A percentile compares a stretch with the other conserved stretches of the same genome.
Evolutionary conservation across 1,140 invertebrate species (phyloP).

Genomic region (Tetraneura akinire): DNA sequence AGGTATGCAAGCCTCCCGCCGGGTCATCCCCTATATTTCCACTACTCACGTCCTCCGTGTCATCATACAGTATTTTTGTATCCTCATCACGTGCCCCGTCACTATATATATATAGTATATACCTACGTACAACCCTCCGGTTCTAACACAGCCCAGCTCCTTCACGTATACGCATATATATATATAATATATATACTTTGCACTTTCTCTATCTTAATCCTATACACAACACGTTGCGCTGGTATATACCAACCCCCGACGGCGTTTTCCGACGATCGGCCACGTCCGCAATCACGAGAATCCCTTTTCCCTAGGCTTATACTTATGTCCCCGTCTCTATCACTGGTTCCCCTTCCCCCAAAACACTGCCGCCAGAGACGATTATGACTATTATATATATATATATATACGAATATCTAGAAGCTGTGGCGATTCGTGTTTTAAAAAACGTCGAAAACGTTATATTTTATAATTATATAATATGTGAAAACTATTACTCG

Average conservation of each 20-base stretch:
- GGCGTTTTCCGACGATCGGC: neutral
- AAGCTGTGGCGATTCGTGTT: too few species aligned
- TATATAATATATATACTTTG: too few species aligned
- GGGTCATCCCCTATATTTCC: neutral
- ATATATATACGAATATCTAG: too few species aligned
- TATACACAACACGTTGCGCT: too few species aligned
- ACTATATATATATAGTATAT: too few species aligned
- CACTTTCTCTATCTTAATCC: constrained; percentile 47
- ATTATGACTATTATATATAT: too few species aligned
- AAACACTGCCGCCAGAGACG: neutral
- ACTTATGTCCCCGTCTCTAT: neutral
- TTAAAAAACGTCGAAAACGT: too few species aligned
- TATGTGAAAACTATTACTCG: too few species aligned
- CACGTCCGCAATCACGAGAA: constrained; percentile 44
- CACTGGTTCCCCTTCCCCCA: neutral
- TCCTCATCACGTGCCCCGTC: constrained; percentile 40
- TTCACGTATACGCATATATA: too few species aligned
- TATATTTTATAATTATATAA: too few species aligned
- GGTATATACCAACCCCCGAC: neutral
- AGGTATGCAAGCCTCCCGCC: neutral
- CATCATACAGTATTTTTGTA: constrained; percentile 20
- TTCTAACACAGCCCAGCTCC: neutral
- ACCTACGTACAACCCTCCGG: constrained; percentile 32
- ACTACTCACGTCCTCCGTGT: neutral
- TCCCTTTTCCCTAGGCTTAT: constrained; percentile 17